Evolutionary conservation across 2,113 vertebrate genomes (phyloP).

Genomic region (Merops nubicus): DNA sequence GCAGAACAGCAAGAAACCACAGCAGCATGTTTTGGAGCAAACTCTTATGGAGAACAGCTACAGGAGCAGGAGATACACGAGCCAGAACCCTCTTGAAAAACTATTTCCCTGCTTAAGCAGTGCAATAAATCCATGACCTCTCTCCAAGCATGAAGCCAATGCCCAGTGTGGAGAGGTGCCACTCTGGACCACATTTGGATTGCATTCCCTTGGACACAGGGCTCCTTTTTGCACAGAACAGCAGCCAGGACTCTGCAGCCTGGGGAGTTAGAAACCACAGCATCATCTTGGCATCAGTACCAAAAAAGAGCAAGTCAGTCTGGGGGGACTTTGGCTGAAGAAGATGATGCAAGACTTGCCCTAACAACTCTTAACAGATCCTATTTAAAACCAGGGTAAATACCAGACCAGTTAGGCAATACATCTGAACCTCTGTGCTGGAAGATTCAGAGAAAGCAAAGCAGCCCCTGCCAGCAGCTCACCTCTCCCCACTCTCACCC

Average conservation of each 20-base stretch:
- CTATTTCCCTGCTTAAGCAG: neutral
- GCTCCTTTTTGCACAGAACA: neutral
- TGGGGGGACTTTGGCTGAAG: neutral
- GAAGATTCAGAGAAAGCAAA: neutral
- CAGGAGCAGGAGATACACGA: fast-evolving
- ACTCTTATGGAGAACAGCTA: neutral
- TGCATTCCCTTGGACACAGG: fast-evolving
- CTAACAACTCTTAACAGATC: neutral
- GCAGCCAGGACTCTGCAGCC: neutral
- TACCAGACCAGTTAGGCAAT: neutral
- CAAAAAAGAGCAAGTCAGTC: neutral
- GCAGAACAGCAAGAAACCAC: neutral
- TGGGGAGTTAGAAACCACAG: neutral
- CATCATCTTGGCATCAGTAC: fast-evolving
- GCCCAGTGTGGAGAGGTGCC: neutral
- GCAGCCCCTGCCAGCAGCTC: neutral
- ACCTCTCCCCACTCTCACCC: neutral
- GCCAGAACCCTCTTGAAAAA: neutral
- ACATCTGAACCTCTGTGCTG: fast-evolving
- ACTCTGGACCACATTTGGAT: neutral
- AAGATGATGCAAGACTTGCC: fast-evolving
- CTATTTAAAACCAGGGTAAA: neutral
- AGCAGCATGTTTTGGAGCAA: neutral
- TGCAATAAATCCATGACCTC: neutral
- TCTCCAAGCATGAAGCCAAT: neutral